phyloP scores from a whole-genome alignment of 1,140 invertebrate species.

The Ips nitidus region DNA sequence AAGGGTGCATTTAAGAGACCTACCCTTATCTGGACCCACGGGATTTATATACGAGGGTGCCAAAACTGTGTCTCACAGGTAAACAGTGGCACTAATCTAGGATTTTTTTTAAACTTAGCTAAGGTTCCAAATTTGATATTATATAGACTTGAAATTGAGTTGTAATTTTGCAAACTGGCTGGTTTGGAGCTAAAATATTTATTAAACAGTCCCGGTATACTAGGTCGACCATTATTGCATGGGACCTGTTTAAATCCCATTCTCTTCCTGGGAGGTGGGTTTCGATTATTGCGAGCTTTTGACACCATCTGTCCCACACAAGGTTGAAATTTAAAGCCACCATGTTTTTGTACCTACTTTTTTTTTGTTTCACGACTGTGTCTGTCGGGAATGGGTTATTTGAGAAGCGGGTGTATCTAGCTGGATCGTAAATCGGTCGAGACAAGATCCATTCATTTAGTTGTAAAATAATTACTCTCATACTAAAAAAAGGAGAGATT shows the following conservation, averaged over 20 bases:
- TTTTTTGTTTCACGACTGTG: slow-evolving; percentile 2
- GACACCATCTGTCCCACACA: slow-evolving; percentile 37
- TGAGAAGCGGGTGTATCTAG: not conserved
- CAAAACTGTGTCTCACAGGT: slow-evolving; percentile 14
- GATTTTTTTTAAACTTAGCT: too few relatives aligned
- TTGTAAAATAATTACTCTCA: too few relatives aligned
- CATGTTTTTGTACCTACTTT: slow-evolving; percentile 32
- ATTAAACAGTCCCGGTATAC: not conserved
- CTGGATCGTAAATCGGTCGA: too few relatives aligned
- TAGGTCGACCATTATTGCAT: slow-evolving; percentile 3
- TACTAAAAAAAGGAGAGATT: too few relatives aligned
- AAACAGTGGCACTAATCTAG: too few relatives aligned
- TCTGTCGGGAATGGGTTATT: not conserved
- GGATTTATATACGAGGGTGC: not conserved
- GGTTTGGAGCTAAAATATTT: too few relatives aligned
- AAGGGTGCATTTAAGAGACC: slow-evolving; percentile 25
- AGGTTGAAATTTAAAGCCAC: slow-evolving; percentile 21
- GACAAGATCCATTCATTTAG: too few relatives aligned
- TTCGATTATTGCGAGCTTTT: slow-evolving; percentile 36
- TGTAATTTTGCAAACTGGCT: too few relatives aligned
- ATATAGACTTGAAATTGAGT: too few relatives aligned
- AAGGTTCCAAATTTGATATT: too few relatives aligned
- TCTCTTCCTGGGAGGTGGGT: slow-evolving; percentile 33
- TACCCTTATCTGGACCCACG: slow-evolving; percentile 10
- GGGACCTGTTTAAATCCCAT: slow-evolving; percentile 33